Base-by-base conservation (phyloP, 2,888 invertebrate species). In the Phoenoteleia sp. region DNA sequence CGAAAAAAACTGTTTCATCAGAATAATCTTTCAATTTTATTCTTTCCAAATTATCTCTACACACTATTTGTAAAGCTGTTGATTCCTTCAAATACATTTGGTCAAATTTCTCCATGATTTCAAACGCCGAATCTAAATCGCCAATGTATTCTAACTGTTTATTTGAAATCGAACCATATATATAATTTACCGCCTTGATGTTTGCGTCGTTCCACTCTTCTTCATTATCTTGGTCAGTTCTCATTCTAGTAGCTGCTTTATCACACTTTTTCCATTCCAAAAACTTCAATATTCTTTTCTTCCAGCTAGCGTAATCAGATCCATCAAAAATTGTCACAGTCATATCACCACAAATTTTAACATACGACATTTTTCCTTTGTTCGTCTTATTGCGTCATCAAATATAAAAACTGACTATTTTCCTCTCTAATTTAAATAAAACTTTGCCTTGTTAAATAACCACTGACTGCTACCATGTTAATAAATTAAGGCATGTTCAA, bases 61-160 rank as follows among this genome's bases (percentile, higher is more conserved):
- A 75, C 2, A 87, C 75, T 3, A 87, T 82, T 74, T 88, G 83
- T 9, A 87, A 27, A 0, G 87, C 77, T 23, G 86, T 87, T 5
- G 88, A 88, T 62, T 87, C 52, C 7, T 49, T 84, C n/a, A 36
- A 17, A 56, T 87, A 88, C 74, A 87, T 86, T 21, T 81, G 49
- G 19, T 89, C 86, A 19, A 89, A 84, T 27, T 87, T 87, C 2
- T 71, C 52, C n/a, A 88, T 82, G 36, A 87, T 88, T n/a, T 85
- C 29, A 27, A 83, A 66, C 21, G 47, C 33, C 25, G 71, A 5
- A 29, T 67, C 19, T 45, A 66, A 11, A 0, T 81, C 84, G 25
- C 64, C 19, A 0, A 88, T 49, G 17, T 80, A 86, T 33, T 87
- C 86, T 5, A 87, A 27, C 29, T 87, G 84, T 36, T 81, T 81